phyloP scores from a whole-genome alignment of 2,888 invertebrate genomes.

The Lepidocyrtinus sp. region DNA sequence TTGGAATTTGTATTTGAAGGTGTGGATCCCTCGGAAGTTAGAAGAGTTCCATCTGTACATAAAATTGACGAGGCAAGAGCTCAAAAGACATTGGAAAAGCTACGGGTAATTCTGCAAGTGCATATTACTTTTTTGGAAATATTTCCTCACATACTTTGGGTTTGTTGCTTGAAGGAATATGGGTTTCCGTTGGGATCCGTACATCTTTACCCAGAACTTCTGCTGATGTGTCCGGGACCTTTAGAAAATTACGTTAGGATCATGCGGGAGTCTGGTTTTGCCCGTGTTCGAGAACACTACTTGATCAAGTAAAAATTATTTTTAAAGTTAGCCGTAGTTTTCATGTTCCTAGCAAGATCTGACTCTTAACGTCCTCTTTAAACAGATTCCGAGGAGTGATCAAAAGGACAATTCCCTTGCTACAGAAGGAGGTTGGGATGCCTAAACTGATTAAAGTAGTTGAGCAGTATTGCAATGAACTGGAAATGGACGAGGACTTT shows the following conservation, averaged over 20 bases:
- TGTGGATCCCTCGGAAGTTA: too few species aligned
- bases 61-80: constrained; percentile 44
- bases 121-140: constrained; percentile 17
- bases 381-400: constrained; percentile 72
- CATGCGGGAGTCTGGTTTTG: constrained; percentile 78
- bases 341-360: too few species aligned
- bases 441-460: constrained; percentile 72
- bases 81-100: neutral
- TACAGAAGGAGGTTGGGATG: constrained; percentile 73
- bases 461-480: constrained; percentile 67
- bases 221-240: constrained; percentile 76
- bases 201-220: constrained; percentile 74
- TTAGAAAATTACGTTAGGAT: constrained; percentile 78
- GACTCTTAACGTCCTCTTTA: too few species aligned
- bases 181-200: constrained; percentile 47
- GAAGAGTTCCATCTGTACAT: too few species aligned
- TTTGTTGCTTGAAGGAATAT: constrained; percentile 51
- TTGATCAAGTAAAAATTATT: too few species aligned
- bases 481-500: constrained; percentile 24
- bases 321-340: too few species aligned
- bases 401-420: constrained; percentile 71
- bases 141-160: too few species aligned
- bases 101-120: constrained; percentile 59
- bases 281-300: constrained; percentile 72
- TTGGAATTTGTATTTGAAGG: too few species aligned